Evolutionary conservation across 1,140 invertebrate species (phyloP), one percentile per base, ranked within the genome.

Genomic region (Drosophila nebulosa): DNA sequence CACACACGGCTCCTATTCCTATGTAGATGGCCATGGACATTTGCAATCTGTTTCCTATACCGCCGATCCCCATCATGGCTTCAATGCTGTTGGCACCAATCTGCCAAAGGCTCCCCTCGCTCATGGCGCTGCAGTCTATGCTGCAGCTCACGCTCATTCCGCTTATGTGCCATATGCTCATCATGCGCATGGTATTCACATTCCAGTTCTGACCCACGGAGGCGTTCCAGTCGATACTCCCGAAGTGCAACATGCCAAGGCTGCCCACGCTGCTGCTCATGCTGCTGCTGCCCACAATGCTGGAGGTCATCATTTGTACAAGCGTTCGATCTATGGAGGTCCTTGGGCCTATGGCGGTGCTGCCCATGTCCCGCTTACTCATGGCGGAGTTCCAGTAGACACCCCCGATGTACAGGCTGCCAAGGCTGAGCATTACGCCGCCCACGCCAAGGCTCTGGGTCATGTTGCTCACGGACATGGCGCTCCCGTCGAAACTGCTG

Each of bases 1-100:
- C 26, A 95, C 94, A 4, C 93, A 93, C 26, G 95, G 95, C 27
- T 93, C 93, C 39, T 96, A 95, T 88, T 94, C 94, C 60, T 96
- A 96, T 79, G 92, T 96, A 18, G 95, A 96, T 81, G 93, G 93
- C 7, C 93, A 95, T 81, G 95, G 95, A 1, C 89, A 94, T 22
- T 76, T 95, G 3, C 95, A 95, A 86, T 93, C 93, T 22, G 94
- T 95, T 16, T 92, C 93, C 60, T 96, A 96, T 85, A 92, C 95
- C 24, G 93, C 95, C 32, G 94, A 95, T 92, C 92, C 93, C 4
- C 91, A 92, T 36, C 92, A 94, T 75, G 95, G 95, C 58, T 95
- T 95, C 91, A 92, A 95, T 77, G 93, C 94, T 10, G 89, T 94
- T 18, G 95, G 93, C 26, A 94, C 94, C 26, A 95, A 95, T 90